Evolutionary conservation across 2,113 vertebrate genomes (phyloP).

Genomic region (Azemiops feae): DNA sequence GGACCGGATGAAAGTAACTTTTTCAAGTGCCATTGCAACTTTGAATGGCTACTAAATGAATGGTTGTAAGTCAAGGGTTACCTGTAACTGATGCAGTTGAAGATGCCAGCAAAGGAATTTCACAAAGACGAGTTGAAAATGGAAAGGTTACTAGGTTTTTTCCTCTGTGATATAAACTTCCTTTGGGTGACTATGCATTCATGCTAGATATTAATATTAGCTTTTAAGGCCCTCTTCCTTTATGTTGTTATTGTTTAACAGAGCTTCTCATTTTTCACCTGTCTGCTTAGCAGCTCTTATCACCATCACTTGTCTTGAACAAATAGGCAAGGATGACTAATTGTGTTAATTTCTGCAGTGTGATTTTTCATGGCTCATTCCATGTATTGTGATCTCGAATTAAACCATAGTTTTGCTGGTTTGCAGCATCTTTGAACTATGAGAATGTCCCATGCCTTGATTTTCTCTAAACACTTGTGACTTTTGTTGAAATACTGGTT

Average conservation of each 20-base stretch:
- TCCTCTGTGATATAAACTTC: background rate
- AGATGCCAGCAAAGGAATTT: background rate
- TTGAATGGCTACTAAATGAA: background rate
- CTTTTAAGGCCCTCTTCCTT: background rate
- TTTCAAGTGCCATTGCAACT: background rate
- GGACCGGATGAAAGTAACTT: background rate
- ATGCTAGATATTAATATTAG: background rate
- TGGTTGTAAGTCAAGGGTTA: background rate
- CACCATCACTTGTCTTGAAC: background rate
- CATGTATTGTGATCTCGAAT: background rate
- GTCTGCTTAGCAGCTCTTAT: background rate
- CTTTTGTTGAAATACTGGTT: background rate
- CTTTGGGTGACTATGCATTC: background rate
- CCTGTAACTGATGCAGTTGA: background rate
- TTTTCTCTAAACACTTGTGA: background rate
- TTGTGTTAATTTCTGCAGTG: background rate
- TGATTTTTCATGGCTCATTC: background rate
- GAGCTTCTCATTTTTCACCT: background rate
- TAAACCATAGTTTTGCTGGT: background rate
- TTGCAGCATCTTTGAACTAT: background rate
- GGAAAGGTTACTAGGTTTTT: background rate
- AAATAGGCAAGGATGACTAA: background rate
- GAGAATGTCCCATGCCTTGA: background rate
- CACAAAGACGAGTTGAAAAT: background rate
- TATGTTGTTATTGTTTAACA: background rate